Conservation (phyloP, 2,113 vertebrate genomes). For the Choloepus hoffmanni region DNA sequence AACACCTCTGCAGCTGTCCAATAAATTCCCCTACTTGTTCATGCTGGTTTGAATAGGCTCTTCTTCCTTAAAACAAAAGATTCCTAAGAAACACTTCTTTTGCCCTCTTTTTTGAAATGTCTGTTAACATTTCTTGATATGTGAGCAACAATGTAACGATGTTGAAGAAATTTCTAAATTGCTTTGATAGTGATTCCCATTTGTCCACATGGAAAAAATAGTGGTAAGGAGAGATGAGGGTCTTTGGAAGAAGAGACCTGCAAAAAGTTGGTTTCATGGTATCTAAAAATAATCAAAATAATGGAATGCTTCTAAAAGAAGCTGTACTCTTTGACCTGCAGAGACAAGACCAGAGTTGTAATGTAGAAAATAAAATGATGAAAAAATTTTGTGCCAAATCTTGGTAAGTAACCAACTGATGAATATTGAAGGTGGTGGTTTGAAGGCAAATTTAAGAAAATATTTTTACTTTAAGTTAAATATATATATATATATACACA, state of each 20-base stretch:
- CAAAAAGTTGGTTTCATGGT: neutral
- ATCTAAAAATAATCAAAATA: neutral
- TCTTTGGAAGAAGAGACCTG: neutral
- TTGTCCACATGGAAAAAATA: neutral
- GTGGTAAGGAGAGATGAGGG: neutral
- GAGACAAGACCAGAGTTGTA: neutral
- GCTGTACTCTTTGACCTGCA: neutral
- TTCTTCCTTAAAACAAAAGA: neutral
- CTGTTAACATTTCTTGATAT: neutral
- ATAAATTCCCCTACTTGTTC: neutral
- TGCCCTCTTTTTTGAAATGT: neutral
- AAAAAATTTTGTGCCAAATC: neutral
- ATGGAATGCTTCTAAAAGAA: neutral
- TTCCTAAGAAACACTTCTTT: neutral
- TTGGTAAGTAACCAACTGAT: neutral
- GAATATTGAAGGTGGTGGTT: neutral
- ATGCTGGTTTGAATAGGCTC: neutral
- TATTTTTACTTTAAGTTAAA: slow-evolving; percentile 21
- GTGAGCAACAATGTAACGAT: neutral
- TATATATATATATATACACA: neutral
- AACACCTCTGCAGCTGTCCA: neutral
- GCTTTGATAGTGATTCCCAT: neutral
- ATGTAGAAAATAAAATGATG: neutral
- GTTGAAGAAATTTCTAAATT: neutral
- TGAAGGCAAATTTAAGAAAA: neutral